Percentiles rank a stretch among this genome's conserved stretches.
phyloP scores from a whole-genome alignment of 2,888 invertebrate genomes.

The Xanthorhoe spadicearia region DNA sequence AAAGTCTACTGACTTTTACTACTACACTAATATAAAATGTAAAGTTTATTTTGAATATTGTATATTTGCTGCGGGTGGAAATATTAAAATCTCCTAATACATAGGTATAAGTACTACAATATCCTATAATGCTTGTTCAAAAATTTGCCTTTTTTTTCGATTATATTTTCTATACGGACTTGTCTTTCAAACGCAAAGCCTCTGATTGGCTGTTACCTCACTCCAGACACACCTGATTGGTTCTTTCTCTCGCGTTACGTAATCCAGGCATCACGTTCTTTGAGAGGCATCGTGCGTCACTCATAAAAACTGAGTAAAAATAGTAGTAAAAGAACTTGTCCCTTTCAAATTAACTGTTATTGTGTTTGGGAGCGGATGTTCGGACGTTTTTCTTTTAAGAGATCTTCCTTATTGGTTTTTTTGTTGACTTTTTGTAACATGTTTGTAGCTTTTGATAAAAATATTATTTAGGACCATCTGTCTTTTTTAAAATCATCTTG shows the following conservation, averaged over 20 bases:
- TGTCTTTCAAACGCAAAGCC: not conserved
- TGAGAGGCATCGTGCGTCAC: constrained; percentile 14
- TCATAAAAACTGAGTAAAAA: constrained; percentile 25
- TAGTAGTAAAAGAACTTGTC: constrained; percentile 29
- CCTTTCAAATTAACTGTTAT: constrained; percentile 18
- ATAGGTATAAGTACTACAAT: too few relatives aligned
- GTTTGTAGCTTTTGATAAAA: not conserved
- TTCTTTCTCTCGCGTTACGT: not conserved
- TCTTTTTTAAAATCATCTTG: too few relatives aligned
- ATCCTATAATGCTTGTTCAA: too few relatives aligned
- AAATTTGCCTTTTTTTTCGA: too few relatives aligned
- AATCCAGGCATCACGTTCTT: constrained; percentile 8
- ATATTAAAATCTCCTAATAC: too few relatives aligned
- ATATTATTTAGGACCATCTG: not conserved
- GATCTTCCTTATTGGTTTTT: not conserved
- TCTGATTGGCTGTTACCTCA: not conserved
- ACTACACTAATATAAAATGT: too few relatives aligned
- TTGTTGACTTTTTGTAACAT: not conserved
- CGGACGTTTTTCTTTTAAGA: not conserved
- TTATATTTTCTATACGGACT: not conserved
- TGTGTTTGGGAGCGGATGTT: constrained; percentile 1
- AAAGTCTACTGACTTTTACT: too few relatives aligned
- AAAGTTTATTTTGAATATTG: too few relatives aligned
- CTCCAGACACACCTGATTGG: not conserved
- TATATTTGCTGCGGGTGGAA: too few relatives aligned